Percentiles rank a stretch among this genome's conserved stretches.
phyloP scores from a whole-genome alignment of 92 coral and sea anemone genomes.

The Virgularia gustaviana region DNA sequence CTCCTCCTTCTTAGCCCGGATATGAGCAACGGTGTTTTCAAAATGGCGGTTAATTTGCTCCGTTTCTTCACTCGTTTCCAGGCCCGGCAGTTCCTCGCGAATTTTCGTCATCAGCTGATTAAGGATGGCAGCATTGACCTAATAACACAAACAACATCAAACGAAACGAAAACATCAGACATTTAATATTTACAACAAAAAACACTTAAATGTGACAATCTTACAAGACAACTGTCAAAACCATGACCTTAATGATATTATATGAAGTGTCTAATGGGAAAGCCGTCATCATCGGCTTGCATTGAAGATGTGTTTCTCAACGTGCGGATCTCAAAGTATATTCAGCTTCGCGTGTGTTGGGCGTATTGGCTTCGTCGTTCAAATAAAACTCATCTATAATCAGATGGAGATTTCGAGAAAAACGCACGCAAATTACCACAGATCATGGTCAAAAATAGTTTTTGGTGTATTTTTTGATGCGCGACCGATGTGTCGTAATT shows the following conservation, averaged over 20 bases:
- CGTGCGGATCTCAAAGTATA: no score
- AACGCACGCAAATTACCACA: no score
- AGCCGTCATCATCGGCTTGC: no score
- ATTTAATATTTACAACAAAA: background rate
- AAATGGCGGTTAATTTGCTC: constrained; percentile 91
- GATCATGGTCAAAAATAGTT: background rate
- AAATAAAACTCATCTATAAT: no score
- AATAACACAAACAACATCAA: constrained; percentile 4
- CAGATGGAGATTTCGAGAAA: no score
- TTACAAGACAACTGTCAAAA: background rate
- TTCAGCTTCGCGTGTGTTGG: no score
- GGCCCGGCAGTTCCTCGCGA: constrained; percentile 90
- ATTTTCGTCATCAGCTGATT: constrained; percentile 92
- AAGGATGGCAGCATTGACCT: constrained; percentile 91
- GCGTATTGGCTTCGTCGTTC: no score
- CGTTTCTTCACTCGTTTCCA: constrained; percentile 78
- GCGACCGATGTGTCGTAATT: background rate
- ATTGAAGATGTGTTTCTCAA: no score
- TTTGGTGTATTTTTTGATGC: background rate
- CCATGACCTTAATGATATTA: no score
- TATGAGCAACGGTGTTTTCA: constrained; percentile 74
- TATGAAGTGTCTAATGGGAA: no score
- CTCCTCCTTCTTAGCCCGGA: constrained; percentile 80
- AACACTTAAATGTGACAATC: background rate
- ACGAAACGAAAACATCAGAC: background rate